Conservation (phyloP, 2,113 vertebrate species). For the Bujurquina vittata region DNA sequence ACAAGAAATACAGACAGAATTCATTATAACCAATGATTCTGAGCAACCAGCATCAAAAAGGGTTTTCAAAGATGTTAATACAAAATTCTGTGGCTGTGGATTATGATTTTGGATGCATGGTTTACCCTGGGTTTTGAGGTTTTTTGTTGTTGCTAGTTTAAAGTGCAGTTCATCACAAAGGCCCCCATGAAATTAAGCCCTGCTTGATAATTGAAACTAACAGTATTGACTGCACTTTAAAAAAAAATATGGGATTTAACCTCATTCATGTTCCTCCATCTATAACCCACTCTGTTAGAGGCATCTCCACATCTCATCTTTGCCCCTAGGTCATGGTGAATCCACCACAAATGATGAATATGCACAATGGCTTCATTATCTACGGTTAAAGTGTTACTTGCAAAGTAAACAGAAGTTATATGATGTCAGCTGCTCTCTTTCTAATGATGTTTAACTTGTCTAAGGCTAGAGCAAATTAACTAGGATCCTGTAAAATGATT, state of each 20-base stretch:
- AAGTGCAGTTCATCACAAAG: slow-evolving; percentile 39
- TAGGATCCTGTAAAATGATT: slow-evolving; percentile 22
- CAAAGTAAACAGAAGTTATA: slow-evolving; percentile 53
- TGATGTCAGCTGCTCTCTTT: slow-evolving; percentile 21
- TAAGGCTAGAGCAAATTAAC: slow-evolving; percentile 20
- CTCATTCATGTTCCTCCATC: slow-evolving; percentile 46
- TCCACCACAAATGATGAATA: slow-evolving; percentile 42
- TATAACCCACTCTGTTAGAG: slow-evolving; percentile 36
- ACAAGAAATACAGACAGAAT: slow-evolving; percentile 52
- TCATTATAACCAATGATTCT: slow-evolving; percentile 27
- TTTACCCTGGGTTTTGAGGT: slow-evolving; percentile 46
- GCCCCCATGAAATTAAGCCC: slow-evolving; percentile 43
- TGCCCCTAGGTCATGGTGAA: slow-evolving; percentile 47
- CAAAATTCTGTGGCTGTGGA: slow-evolving; percentile 31
- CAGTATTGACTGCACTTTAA: slow-evolving; percentile 43
- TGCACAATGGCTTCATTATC: slow-evolving; percentile 70
- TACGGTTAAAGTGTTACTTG: slow-evolving; percentile 80
- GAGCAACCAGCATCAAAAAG: slow-evolving; percentile 13
- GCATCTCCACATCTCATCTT: slow-evolving; percentile 29
- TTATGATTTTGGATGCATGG: slow-evolving; percentile 29
- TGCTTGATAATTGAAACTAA: slow-evolving; percentile 49
- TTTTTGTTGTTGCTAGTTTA: slow-evolving; percentile 37
- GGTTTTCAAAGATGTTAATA: slow-evolving; percentile 3
- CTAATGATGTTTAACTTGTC: slow-evolving; percentile 8
- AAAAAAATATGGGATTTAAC: slow-evolving; percentile 54